Conservation (phyloP, 1,140 invertebrate species). For the Batillaria attramentaria region DNA sequence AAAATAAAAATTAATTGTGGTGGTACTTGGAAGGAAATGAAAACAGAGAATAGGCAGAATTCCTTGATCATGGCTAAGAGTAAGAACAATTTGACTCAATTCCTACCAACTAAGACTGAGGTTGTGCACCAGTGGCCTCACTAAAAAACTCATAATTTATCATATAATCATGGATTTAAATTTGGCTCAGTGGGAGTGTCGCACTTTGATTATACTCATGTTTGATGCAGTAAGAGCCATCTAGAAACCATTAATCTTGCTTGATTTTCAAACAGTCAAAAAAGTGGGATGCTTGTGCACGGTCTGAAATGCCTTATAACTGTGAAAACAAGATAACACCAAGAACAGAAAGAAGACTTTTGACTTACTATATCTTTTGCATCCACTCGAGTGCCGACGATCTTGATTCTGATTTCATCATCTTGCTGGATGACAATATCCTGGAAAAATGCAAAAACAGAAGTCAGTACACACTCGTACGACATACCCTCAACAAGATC, state of each 20-base stretch:
- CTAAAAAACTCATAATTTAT: too few species aligned
- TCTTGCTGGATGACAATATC: constrained; percentile 97
- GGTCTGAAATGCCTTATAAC: background rate
- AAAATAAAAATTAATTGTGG: too few species aligned
- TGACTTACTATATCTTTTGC: constrained; percentile 80
- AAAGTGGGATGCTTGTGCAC: background rate
- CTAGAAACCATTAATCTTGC: background rate
- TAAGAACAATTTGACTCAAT: too few species aligned
- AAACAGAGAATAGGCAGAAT: too few species aligned
- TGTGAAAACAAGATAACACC: background rate
- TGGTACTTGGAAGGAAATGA: too few species aligned
- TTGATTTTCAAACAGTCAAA: background rate
- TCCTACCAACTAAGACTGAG: too few species aligned
- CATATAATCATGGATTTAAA: too few species aligned
- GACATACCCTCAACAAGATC: too few species aligned
- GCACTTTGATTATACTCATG: background rate
- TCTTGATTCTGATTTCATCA: constrained; percentile 97
- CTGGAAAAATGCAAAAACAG: constrained; percentile 70
- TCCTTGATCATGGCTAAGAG: too few species aligned
- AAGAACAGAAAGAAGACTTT: background rate
- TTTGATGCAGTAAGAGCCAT: background rate
- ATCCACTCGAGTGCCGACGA: constrained; percentile 98
- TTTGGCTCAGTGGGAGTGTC: too few species aligned
- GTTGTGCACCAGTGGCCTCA: too few species aligned
- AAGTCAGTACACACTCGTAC: too few species aligned